Conservation (phyloP, 2,888 invertebrate genomes). For the Aphelenchoides bicaudatus region DNA sequence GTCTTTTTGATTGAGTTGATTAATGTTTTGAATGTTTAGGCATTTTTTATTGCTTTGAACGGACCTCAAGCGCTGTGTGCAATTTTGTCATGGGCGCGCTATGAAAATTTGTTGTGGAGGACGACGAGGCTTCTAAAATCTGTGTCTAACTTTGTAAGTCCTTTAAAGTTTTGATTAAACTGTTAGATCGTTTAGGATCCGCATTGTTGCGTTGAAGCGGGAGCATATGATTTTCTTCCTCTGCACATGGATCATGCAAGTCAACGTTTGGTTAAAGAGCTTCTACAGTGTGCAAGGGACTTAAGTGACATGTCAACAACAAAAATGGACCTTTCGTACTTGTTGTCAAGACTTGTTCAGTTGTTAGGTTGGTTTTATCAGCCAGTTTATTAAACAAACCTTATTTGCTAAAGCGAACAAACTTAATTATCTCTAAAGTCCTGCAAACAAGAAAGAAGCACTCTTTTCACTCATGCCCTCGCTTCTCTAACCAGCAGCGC, state of each 20-base stretch:
- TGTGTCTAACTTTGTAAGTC: slow-evolving; percentile 43
- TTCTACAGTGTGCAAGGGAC: slow-evolving; percentile 43
- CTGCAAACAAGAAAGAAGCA: background rate
- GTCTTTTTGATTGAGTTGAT: background rate
- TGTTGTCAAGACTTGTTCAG: slow-evolving; percentile 32
- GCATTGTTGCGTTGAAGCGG: slow-evolving; percentile 27
- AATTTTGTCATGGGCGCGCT: slow-evolving; percentile 30
- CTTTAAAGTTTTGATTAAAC: slow-evolving; percentile 18
- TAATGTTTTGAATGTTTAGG: slow-evolving; percentile 21
- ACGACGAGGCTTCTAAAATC: slow-evolving; percentile 41
- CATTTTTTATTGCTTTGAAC: slow-evolving; percentile 31
- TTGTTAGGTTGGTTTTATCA: slow-evolving; percentile 18
- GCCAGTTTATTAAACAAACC: slow-evolving; percentile 15
- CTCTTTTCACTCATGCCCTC: background rate
- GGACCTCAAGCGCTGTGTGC: slow-evolving; percentile 25
- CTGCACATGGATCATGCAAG: slow-evolving; percentile 36
- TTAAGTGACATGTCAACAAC: slow-evolving; percentile 35
- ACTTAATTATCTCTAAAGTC: background rate
- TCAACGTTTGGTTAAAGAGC: slow-evolving; percentile 36
- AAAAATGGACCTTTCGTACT: slow-evolving; percentile 18
- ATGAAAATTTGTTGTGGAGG: slow-evolving; percentile 46
- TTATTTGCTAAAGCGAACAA: background rate
- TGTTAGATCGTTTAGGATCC: slow-evolving; percentile 28
- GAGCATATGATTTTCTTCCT: slow-evolving; percentile 31
- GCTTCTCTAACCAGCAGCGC: background rate